phyloP scores from a whole-genome alignment of 2,888 invertebrate species.

The Trichopria drosophilae region DNA sequence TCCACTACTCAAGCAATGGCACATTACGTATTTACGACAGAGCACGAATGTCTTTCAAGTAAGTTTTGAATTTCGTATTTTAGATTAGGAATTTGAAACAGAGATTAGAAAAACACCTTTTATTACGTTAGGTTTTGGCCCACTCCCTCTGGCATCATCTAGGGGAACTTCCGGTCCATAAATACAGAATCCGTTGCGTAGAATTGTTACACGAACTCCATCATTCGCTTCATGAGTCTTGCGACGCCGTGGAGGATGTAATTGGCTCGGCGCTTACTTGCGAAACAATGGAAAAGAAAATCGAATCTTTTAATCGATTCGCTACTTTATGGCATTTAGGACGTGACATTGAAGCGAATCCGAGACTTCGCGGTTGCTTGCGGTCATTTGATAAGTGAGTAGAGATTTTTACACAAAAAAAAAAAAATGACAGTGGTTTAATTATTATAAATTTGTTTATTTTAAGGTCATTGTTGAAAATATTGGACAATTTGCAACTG shows the following conservation, averaged over 20 bases:
- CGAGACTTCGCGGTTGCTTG: conserved; percentile 58
- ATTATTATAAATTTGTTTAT: conserved; percentile 5
- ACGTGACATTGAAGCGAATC: conserved; percentile 65
- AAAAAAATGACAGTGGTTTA: neutral
- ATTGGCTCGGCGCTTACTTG: conserved; percentile 63
- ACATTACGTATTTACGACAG: conserved; percentile 69
- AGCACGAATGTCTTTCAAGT: conserved; percentile 71
- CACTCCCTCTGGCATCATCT: conserved; percentile 74
- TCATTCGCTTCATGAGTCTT: conserved; percentile 59
- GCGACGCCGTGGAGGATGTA: conserved; percentile 71
- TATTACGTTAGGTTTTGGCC: conserved; percentile 63
- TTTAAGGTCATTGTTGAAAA: conserved; percentile 71
- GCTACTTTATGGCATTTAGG: conserved; percentile 77
- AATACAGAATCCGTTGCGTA: conserved; percentile 66
- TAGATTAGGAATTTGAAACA: too few species aligned
- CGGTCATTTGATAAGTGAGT: conserved; percentile 67
- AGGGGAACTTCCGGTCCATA: conserved; percentile 62
- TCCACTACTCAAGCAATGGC: conserved; percentile 69
- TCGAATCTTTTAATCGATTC: conserved; percentile 69
- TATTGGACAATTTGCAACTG: conserved; percentile 70
- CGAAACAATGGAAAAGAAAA: conserved; percentile 57
- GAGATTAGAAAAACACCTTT: conserved; percentile 18
- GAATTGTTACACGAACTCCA: conserved; percentile 78
- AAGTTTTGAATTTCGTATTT: too few species aligned
- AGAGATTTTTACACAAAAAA: neutral